phyloP scores from a whole-genome alignment of 2,888 invertebrate species.

The Agrochola litura region DNA sequence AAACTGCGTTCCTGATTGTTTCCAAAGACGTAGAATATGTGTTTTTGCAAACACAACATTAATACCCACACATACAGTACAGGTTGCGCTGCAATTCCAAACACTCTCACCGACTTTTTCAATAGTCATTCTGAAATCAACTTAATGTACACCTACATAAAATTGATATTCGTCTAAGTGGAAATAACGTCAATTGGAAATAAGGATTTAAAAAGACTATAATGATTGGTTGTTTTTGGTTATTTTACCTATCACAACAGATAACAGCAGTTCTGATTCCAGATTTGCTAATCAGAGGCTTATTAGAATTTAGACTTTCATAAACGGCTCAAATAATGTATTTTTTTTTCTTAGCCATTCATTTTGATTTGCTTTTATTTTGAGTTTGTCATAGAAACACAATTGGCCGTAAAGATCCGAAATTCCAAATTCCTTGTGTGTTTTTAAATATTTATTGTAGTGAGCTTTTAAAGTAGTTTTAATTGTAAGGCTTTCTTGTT shows the following conservation, averaged over 20 bases:
- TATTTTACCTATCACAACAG: not conserved
- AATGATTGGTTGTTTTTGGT: not conserved
- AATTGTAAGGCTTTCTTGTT: conserved; percentile 26
- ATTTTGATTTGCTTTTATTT: conserved; percentile 54
- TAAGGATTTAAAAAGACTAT: not conserved
- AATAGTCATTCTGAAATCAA: not conserved
- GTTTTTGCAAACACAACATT: not conserved
- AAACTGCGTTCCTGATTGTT: not conserved
- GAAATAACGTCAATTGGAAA: not conserved
- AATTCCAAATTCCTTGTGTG: conserved; percentile 70
- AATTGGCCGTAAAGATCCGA: conserved; percentile 70
- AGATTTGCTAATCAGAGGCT: not conserved
- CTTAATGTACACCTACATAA: not conserved
- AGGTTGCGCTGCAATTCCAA: not conserved
- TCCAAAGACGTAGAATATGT: not conserved
- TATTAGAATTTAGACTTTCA: not conserved
- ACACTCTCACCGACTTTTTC: not conserved
- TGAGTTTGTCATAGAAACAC: conserved; percentile 51
- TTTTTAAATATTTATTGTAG: conserved; percentile 40
- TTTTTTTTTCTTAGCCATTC: conserved; percentile 18
- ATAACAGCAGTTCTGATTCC: not conserved
- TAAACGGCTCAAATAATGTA: too few species aligned
- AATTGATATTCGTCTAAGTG: not conserved
- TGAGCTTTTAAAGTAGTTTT: conserved; percentile 46
- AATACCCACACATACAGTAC: not conserved